These are phyloP conservation scores for Dicrostonyx torquatus DNA, from an alignment of 2,797 vertebrate genomes.

Conservation along the genomic window DNA sequence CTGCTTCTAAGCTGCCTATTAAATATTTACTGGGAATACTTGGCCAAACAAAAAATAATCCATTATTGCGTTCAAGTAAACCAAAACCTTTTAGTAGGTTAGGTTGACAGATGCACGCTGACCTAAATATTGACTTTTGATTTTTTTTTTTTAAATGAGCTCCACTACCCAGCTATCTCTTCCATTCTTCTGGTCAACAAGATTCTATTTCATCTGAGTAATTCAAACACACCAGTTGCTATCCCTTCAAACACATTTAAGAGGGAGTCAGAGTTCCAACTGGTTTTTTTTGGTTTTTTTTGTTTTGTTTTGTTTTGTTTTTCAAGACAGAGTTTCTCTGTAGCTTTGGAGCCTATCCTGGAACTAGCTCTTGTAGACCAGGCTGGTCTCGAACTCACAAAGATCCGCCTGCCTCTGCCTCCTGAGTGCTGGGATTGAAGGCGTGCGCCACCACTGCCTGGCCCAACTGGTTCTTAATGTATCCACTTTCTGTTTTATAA, in stretches of 20 bases:
- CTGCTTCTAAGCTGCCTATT: conserved; percentile 45
- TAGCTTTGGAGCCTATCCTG: too few species aligned
- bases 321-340: too few species aligned
- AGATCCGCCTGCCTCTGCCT: too few species aligned
- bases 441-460: too few species aligned
- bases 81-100: conserved; percentile 68
- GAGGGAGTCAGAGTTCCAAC: not conserved
- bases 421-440: too few species aligned
- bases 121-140: conserved; percentile 50
- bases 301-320: too few species aligned
- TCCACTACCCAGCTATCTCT: conserved; percentile 8
- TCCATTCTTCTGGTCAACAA: conserved; percentile 46
- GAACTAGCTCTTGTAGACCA: too few species aligned
- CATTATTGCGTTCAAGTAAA: conserved; percentile 58
- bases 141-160: conserved; percentile 58
- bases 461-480: conserved; percentile 7
- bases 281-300: too few species aligned
- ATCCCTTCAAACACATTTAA: conserved; percentile 50
- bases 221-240: conserved; percentile 43
- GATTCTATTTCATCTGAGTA: conserved; percentile 57
- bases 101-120: conserved; percentile 40
- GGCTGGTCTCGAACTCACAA: too few species aligned
- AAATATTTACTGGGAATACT: conserved; percentile 67
- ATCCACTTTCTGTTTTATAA: conserved; percentile 47
- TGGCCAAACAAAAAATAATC: conserved; percentile 69